Percentiles rank a stretch among this genome's conserved stretches.
phyloP scores from a whole-genome alignment of 2,113 vertebrate species.

The Silurus glanis region DNA sequence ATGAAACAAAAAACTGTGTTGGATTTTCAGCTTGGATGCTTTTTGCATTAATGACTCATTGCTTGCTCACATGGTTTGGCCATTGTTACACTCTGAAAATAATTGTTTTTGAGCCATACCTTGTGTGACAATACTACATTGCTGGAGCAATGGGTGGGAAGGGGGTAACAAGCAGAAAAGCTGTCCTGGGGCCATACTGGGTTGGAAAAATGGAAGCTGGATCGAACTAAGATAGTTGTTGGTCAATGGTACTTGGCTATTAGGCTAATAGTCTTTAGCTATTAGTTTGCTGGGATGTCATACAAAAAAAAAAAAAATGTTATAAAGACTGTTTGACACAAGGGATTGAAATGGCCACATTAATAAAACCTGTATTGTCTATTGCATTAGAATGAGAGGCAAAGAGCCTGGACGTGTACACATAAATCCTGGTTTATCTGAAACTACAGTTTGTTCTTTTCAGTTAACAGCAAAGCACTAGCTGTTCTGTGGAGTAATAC shows the following conservation, averaged over 20 bases:
- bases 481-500: neutral
- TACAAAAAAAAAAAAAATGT: neutral
- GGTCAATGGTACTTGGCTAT: neutral
- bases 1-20: neutral
- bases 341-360: neutral
- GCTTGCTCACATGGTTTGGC: neutral
- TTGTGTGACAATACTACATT: neutral
- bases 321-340: neutral
- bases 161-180: too few species aligned
- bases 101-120: neutral
- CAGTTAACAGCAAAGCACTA: neutral
- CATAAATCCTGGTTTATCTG: neutral
- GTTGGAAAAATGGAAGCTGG: neutral
- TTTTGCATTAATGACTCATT: neutral
- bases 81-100: neutral
- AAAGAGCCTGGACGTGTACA: neutral
- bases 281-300: neutral
- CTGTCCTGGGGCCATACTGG: neutral
- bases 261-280: too few species aligned
- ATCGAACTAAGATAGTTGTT: neutral
- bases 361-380: neutral
- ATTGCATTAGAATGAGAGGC: neutral
- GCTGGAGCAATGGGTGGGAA: neutral
- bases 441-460: neutral
- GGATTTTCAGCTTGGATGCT: neutral